A percentile compares a stretch with the other conserved stretches of the same genome.
phyloP scores from a whole-genome alignment of 2,113 vertebrate species.

The Beaufortia kweichowensis region DNA sequence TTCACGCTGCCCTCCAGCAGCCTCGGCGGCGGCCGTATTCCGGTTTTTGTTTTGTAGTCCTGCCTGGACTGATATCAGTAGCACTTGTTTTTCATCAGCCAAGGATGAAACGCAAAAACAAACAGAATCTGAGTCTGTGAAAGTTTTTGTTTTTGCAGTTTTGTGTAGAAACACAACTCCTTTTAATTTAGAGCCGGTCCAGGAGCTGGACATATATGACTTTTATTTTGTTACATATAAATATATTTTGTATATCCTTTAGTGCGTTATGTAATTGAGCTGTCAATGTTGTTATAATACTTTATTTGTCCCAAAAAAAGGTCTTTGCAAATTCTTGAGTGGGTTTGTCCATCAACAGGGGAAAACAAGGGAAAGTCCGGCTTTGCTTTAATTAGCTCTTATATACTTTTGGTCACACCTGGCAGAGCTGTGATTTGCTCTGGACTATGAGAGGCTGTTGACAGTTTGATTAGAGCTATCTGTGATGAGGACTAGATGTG shows the following conservation, averaged over 20 bases:
- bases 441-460: constrained; percentile 59
- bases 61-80: constrained; percentile 36
- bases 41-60: constrained; percentile 14
- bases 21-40: neutral
- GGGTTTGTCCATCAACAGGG: constrained; percentile 47
- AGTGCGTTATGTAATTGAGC: neutral
- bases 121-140: constrained; percentile 19
- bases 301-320: constrained; percentile 24
- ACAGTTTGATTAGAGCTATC: constrained; percentile 50
- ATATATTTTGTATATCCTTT: constrained; percentile 2
- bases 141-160: neutral
- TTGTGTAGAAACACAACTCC: neutral
- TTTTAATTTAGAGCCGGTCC: neutral
- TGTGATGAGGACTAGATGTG: constrained; percentile 9
- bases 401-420: constrained; percentile 51
- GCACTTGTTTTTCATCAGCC: constrained; percentile 41
- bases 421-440: constrained; percentile 40
- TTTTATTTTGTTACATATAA: neutral
- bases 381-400: constrained; percentile 44
- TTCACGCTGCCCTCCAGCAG: neutral
- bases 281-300: constrained; percentile 16
- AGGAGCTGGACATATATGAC: neutral
- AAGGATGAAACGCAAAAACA: constrained; percentile 53
- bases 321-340: constrained; percentile 10
- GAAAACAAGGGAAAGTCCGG: constrained; percentile 51